Conservation (phyloP, 2,113 vertebrate genomes). For the human region GRCh38 chr13:109142001-109142500, state of each 20-base stretch:
- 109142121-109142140: background rate
- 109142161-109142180: background rate
- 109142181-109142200: too few species aligned
- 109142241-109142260: background rate
- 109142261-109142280: background rate
- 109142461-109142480: too few species aligned
- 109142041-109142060: background rate
- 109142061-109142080: background rate
- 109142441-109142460: too few species aligned
- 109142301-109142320: background rate
- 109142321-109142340: background rate
- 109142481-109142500: too few species aligned
- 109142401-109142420: too few species aligned
- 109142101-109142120: background rate
- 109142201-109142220: background rate
- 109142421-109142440: too few species aligned
- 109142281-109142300: background rate
- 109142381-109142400: too few species aligned
- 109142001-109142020: background rate
- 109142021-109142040: background rate
- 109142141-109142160: background rate
- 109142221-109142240: background rate
- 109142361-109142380: background rate
- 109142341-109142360: background rate
- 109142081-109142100: background rate